Base-by-base conservation (phyloP, 1,140 invertebrate species). In the Amphibalanus amphitrite region DNA sequence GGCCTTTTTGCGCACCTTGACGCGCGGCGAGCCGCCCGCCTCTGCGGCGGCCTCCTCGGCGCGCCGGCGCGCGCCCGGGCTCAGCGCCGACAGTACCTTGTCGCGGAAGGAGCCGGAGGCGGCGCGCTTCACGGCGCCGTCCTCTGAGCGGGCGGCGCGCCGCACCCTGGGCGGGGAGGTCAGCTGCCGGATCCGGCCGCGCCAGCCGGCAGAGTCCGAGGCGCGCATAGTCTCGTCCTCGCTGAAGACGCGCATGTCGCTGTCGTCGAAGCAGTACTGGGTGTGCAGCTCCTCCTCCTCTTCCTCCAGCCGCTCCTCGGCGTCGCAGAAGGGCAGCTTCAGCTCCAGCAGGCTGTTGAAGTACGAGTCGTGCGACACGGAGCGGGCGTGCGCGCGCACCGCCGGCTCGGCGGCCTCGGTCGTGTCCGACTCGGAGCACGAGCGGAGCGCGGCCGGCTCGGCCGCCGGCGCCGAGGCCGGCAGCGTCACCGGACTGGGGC, bases 351-450 rank as follows among this genome's bases (percentile, higher is more conserved):
- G 75, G 67, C 83, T 82, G 82, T 94, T 91, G 82, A 95, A 95
- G 80, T 95, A 95, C 0, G 92, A 95, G 80, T 95, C 92, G 78
- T 94, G 92, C 0, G 91, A 94, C 0, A 92, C 89, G 0, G 90
- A 93, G 70, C 89, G 78, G 68, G 76, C 79, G 69, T 82, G 80
- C 28, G 77, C 76, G 59, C 77, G 72, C 73, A 74, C 73, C 69
- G 77, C 1, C 70, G 71, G 40, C 47, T 71, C 26, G 59, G 70
- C 26, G 59, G 70, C 23, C 40, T 59, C 47, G 47, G 47, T 8
- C 47, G 47, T 59, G 47, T 59, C 47, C 6, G 75, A 38, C 23
- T 70, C 72, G 59, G 70, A 67, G 40, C 73, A 75, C 17, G 65
- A 70, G n/a, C 71, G 64, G 23, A 59, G 67, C 29, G 72, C 26